Evolutionary conservation across 2,888 invertebrate genomes (phyloP).

Genomic region (Hyles lineata): DNA sequence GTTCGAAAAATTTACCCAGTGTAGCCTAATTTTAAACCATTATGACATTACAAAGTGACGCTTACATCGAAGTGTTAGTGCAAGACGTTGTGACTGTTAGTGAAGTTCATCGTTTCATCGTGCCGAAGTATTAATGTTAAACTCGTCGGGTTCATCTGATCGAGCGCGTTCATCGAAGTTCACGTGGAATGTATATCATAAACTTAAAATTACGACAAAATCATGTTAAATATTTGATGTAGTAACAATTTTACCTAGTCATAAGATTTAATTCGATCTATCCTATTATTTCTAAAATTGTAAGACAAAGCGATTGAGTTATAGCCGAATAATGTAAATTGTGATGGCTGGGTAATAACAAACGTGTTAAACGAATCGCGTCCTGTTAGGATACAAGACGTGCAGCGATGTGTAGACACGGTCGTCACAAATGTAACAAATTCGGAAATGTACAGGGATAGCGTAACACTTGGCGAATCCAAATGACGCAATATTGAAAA

Average conservation of each 20-base stretch:
- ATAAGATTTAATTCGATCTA: constrained; percentile 79
- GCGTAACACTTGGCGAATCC: constrained; percentile 59
- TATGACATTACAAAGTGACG: constrained; percentile 72
- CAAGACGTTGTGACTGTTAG: constrained; percentile 44
- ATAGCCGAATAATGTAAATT: constrained; percentile 65
- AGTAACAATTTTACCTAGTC: constrained; percentile 80
- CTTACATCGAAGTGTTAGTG: constrained; percentile 66
- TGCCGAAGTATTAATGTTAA: constrained; percentile 37
- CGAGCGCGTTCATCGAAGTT: constrained; percentile 16
- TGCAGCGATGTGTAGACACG: constrained; percentile 36
- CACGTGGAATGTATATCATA: constrained; percentile 41
- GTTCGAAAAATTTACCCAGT: constrained; percentile 79
- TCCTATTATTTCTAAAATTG: constrained; percentile 66
- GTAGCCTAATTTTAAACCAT: constrained; percentile 75
- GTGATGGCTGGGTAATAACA: constrained; percentile 62
- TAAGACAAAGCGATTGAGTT: constrained; percentile 52
- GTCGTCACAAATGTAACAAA: constrained; percentile 60
- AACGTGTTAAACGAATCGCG: constrained; percentile 43
- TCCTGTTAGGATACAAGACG: constrained; percentile 36
- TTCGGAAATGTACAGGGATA: constrained; percentile 85
- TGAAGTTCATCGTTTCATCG: constrained; percentile 39
- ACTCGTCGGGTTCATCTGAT: constrained; percentile 40
- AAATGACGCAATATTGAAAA: constrained; percentile 53
- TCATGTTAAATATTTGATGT: constrained; percentile 65
- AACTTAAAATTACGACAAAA: constrained; percentile 50